Conservation (phyloP, 2,888 invertebrate genomes). For the Clostera curtula region DNA sequence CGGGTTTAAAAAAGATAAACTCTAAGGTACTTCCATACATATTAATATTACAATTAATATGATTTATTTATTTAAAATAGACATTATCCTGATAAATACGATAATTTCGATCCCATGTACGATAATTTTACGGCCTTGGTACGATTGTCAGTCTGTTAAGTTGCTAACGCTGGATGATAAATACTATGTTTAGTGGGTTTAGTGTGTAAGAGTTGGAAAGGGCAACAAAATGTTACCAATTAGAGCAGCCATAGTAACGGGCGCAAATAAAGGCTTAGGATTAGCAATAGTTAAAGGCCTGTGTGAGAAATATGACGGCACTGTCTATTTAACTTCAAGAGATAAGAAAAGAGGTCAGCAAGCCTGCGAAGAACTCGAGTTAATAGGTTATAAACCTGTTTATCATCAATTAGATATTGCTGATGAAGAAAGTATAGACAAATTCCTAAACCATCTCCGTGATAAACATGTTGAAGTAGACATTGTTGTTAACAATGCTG, state of each 20-base stretch:
- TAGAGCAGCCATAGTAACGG: slow-evolving; percentile 75
- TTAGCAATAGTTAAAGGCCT: slow-evolving; percentile 78
- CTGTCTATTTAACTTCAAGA: slow-evolving; percentile 81
- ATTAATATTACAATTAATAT: too few species aligned
- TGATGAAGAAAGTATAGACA: slow-evolving; percentile 70
- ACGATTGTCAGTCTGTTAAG: too few species aligned
- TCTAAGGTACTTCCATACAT: too few species aligned
- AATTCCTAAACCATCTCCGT: slow-evolving; percentile 70
- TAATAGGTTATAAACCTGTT: slow-evolving; percentile 56
- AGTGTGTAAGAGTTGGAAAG: too few species aligned
- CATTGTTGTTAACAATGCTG: slow-evolving; percentile 85
- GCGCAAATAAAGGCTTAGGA: slow-evolving; percentile 84
- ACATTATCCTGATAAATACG: too few species aligned
- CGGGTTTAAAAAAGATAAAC: too few species aligned
- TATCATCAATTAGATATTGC: slow-evolving; percentile 83
- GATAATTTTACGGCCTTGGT: too few species aligned
- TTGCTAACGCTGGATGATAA: too few species aligned
- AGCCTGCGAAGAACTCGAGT: slow-evolving; percentile 73
- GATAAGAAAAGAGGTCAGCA: slow-evolving; percentile 70
- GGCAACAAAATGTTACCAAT: slow-evolving; percentile 26
- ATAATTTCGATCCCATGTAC: too few species aligned
- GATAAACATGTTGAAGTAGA: slow-evolving; percentile 77
- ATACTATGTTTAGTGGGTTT: too few species aligned
- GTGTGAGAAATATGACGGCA: slow-evolving; percentile 78
- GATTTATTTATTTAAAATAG: too few species aligned